Conservation (phyloP, 2,797 vertebrate genomes). For the Coranthus polyacanthus region DNA sequence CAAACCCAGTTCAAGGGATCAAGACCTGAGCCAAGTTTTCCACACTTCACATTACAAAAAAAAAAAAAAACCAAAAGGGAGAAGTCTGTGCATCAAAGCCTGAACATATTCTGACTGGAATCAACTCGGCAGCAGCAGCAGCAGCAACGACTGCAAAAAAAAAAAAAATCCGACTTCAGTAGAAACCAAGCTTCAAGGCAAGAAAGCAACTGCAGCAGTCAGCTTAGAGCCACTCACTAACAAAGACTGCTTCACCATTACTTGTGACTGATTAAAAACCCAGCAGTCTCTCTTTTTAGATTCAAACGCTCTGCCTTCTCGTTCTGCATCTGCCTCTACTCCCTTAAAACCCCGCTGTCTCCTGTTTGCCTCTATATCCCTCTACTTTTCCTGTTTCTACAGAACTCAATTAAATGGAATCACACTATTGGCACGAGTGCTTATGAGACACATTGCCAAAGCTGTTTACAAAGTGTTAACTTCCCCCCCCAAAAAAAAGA, state of each 20-base stretch:
- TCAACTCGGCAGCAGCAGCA: slow-evolving; percentile 24
- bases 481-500: neutral
- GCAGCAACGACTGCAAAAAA: neutral
- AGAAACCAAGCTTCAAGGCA: slow-evolving; percentile 17
- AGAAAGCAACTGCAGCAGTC: slow-evolving; percentile 20
- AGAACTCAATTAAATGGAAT: slow-evolving; percentile 3
- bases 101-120: slow-evolving; percentile 17
- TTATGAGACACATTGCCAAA: neutral
- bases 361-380: slow-evolving; percentile 3
- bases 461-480: neutral
- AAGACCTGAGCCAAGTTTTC: slow-evolving; percentile 18
- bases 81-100: slow-evolving; percentile 32
- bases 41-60: slow-evolving; percentile 2
- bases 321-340: neutral
- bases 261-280: slow-evolving; percentile 37
- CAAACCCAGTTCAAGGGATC: too few relatives aligned
- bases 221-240: slow-evolving; percentile 28
- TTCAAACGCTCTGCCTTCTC: neutral
- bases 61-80: slow-evolving; percentile 8
- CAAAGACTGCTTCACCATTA: slow-evolving; percentile 18
- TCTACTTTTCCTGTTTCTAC: slow-evolving; percentile 8
- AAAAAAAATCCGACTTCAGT: slow-evolving; percentile 25
- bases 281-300: slow-evolving; percentile 1
- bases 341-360: neutral
- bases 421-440: neutral